phyloP scores from a whole-genome alignment of 2,888 invertebrate species.

The Lycocerus yunnanus region DNA sequence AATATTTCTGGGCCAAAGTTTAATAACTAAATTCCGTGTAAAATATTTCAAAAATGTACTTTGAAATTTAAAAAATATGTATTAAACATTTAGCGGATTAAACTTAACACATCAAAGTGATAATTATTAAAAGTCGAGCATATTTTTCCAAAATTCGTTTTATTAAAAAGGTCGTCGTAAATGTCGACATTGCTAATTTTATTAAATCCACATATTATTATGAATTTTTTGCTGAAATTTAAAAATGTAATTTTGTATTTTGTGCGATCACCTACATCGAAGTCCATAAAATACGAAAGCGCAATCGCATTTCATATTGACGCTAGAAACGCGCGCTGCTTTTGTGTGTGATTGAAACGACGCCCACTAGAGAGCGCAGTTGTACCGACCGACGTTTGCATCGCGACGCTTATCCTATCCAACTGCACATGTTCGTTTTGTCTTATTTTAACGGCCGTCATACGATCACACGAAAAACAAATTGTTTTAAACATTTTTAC shows the following conservation, averaged over 20 bases:
- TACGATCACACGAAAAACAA: neutral
- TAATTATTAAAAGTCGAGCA: too few relatives aligned
- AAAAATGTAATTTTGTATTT: neutral
- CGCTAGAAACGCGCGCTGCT: constrained; percentile 35
- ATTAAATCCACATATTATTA: neutral
- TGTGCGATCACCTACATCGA: neutral
- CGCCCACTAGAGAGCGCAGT: constrained; percentile 32
- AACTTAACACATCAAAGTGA: too few relatives aligned
- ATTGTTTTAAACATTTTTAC: neutral
- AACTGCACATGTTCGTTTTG: constrained; percentile 32
- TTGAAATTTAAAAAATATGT: too few relatives aligned
- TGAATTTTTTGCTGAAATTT: neutral
- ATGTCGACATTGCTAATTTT: neutral
- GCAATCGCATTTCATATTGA: constrained; percentile 38
- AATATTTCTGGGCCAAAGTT: too few relatives aligned
- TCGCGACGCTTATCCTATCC: constrained; percentile 26
- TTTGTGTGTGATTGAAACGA: constrained; percentile 29
- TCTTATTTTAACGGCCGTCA: constrained; percentile 23
- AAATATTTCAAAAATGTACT: too few relatives aligned
- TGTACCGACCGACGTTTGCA: constrained; percentile 30
- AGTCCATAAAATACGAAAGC: constrained; percentile 21
- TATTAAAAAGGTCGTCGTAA: neutral
- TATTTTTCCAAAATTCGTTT: neutral
- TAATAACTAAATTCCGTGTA: too few relatives aligned
- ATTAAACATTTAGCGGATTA: too few relatives aligned